These are phyloP conservation scores for Bettongia penicillata DNA, from an alignment of 2,113 vertebrate species.

Conservation along the genomic window DNA sequence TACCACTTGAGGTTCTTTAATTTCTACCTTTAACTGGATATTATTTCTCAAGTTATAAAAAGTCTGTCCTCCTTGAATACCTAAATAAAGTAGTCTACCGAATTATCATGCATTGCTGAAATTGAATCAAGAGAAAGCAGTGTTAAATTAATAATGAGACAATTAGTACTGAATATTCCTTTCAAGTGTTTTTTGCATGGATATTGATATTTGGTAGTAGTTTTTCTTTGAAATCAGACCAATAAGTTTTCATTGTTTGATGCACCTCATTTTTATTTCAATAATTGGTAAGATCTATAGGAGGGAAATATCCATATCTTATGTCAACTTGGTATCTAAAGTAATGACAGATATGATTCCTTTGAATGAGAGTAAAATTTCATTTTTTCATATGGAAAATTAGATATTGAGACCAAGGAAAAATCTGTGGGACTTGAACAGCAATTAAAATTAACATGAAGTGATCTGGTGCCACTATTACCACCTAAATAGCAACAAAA, in stretches of 20 bases:
- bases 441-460: background rate
- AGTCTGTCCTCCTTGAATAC: background rate
- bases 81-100: conserved; percentile 14
- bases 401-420: background rate
- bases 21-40: conserved; percentile 6
- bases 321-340: background rate
- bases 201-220: background rate
- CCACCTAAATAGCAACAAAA: background rate
- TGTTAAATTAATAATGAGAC: conserved; percentile 12
- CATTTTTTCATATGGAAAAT: background rate
- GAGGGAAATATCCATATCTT: background rate
- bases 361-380: background rate
- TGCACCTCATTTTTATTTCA: conserved; percentile 20
- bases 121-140: conserved; percentile 28
- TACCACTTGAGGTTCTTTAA: conserved; percentile 10
- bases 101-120: background rate
- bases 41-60: background rate
- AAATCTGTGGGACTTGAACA: background rate
- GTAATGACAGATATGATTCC: background rate
- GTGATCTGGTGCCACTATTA: background rate
- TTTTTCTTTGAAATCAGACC: background rate
- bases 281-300: background rate
- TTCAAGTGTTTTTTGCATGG: background rate
- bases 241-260: background rate
- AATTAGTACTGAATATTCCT: conserved; percentile 1